A percentile compares a stretch with the other conserved stretches of the same genome.
phyloP scores from a whole-genome alignment of 1,140 invertebrate genomes.

The Drosophila melanogaster region Release_6_plus_ISO1_MT NT_033777.3:23038001-23038500 shows the following conservation, averaged over 20 bases:
- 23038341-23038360: constrained; percentile 49
- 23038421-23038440: constrained; percentile 72
- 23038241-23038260: constrained; percentile 49
- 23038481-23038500: neutral
- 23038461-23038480: constrained; percentile 45
- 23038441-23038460: constrained; percentile 79
- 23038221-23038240: constrained; percentile 30
- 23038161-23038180: constrained; percentile 74
- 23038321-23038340: constrained; percentile 52
- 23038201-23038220: constrained; percentile 42
- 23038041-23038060: constrained; percentile 28
- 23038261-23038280: constrained; percentile 47
- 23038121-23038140: constrained; percentile 45
- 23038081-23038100: constrained; percentile 7
- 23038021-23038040: constrained; percentile 63
- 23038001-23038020: constrained; percentile 72
- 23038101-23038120: constrained; percentile 3
- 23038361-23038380: constrained; percentile 62
- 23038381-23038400: constrained; percentile 50
- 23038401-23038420: constrained; percentile 33
- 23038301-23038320: constrained; percentile 68
- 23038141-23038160: constrained; percentile 74
- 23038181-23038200: constrained; percentile 26
- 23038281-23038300: constrained; percentile 34
- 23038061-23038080: neutral